phyloP scores from a whole-genome alignment of 2,888 invertebrate genomes.

The Phoenoteleia sp. region DNA sequence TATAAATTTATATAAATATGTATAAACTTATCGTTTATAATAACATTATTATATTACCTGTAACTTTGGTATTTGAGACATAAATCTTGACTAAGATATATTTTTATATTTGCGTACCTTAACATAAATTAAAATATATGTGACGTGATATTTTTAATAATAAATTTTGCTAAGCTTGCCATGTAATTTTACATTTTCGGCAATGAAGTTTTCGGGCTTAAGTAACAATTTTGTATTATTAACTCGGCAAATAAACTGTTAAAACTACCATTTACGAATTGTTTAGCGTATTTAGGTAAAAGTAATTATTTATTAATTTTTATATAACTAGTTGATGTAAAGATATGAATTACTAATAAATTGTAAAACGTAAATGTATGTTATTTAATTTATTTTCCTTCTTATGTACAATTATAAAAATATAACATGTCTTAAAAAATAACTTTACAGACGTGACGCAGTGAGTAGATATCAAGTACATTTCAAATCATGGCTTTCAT shows the following conservation, averaged over 20 bases:
- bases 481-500: no score
- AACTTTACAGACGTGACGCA: background rate
- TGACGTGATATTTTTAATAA: no score
- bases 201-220: no score
- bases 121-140: no score
- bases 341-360: constrained; percentile 14
- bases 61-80: constrained; percentile 27
- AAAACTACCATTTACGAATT: no score
- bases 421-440: constrained; percentile 17
- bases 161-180: no score
- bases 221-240: no score
- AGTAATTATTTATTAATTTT: no score
- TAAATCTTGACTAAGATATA: constrained; percentile 13
- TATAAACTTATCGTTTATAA: constrained; percentile 38
- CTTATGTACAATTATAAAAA: constrained; percentile 64
- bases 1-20: constrained; percentile 40
- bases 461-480: background rate
- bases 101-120: constrained; percentile 35
- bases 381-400: constrained; percentile 11
- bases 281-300: no score
- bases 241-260: no score
- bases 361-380: background rate
- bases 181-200: no score
- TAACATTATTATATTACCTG: background rate
- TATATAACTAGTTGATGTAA: no score